Evolutionary conservation across 2,113 vertebrate species (phyloP).

Genomic region (Salvelinus fontinalis): DNA sequence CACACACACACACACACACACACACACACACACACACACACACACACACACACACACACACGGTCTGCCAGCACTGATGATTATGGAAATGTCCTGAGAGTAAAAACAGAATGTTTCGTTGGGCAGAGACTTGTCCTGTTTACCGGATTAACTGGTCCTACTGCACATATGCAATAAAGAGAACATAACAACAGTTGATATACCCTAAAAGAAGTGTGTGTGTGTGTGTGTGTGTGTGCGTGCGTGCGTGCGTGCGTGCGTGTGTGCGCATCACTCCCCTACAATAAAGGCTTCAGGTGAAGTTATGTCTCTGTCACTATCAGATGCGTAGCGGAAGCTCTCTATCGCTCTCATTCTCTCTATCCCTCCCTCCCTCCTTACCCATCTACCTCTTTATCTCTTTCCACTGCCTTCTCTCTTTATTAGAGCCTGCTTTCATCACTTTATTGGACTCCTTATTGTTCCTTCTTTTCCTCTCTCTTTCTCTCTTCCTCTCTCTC

Average conservation of each 20-base stretch:
- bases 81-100: neutral
- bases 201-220: too few species aligned
- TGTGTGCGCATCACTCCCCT: slow-evolving; percentile 16
- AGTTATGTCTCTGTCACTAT: slow-evolving; percentile 33
- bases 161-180: too few species aligned
- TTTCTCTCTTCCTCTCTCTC: too few species aligned
- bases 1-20: neutral
- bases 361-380: neutral
- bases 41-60: neutral
- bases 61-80: neutral
- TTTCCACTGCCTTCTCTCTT: neutral
- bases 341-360: too few species aligned
- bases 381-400: neutral
- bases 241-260: neutral
- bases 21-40: neutral
- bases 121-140: neutral
- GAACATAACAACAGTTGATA: too few species aligned
- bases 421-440: too few species aligned
- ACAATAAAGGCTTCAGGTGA: slow-evolving; percentile 49
- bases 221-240: neutral
- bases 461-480: neutral
- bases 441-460: too few species aligned
- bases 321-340: neutral
- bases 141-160: too few species aligned
- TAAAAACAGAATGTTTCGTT: neutral